These are phyloP conservation scores for Lonchura striata DNA, from an alignment of 2,113 vertebrate genomes.

Conservation along the genomic window DNA sequence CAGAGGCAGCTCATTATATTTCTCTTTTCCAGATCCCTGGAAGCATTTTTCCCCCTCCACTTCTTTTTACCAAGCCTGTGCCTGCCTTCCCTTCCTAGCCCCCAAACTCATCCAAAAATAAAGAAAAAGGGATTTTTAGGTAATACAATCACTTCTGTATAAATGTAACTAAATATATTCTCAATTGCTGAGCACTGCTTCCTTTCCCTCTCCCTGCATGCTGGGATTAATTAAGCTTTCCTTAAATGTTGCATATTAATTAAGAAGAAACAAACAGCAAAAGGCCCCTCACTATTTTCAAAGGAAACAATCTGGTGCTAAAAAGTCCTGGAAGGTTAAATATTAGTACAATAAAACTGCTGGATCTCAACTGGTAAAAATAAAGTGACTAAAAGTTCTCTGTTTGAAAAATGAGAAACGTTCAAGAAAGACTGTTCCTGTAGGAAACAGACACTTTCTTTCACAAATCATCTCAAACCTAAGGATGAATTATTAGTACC, in stretches of 20 bases:
- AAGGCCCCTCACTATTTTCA: neutral
- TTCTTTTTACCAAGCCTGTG: neutral
- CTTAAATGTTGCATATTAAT: neutral
- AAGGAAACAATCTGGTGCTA: conserved; percentile 1
- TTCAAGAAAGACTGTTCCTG: neutral
- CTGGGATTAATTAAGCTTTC: conserved; percentile 37
- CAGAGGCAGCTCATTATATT: neutral
- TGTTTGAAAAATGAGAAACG: neutral
- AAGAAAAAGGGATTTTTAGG: neutral
- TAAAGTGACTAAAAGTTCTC: neutral
- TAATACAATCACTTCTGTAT: neutral
- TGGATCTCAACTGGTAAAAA: conserved; percentile 3
- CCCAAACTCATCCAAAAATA: neutral
- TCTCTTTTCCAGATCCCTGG: neutral
- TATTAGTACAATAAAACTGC: neutral
- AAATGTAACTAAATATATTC: neutral
- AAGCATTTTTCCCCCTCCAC: neutral
- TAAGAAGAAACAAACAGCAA: conserved; percentile 12
- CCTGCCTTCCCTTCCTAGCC: neutral
- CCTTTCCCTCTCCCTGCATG: neutral
- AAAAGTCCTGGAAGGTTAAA: neutral
- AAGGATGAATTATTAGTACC: conserved; percentile 28
- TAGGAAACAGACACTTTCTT: neutral
- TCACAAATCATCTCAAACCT: neutral
- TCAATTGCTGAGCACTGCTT: neutral